Base-by-base conservation (phyloP, 2,113 vertebrate species). In the Misgurnus anguillicaudatus region DNA sequence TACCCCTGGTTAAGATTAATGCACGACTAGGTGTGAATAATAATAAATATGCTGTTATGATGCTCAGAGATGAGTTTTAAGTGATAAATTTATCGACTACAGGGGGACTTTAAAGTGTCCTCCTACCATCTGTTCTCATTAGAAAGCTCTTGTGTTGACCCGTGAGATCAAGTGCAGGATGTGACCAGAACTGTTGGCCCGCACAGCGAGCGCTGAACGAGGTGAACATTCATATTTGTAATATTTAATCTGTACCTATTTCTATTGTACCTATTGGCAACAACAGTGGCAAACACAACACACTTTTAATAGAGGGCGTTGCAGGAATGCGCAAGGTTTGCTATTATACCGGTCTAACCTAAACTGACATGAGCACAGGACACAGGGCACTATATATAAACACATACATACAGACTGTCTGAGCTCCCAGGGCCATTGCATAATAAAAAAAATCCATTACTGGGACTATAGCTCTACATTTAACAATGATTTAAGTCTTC, bases 111-210 rank as follows among this genome's bases (percentile, higher is more conserved):
- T 82, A 36, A 80, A 78, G 51, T 81, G 78, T 69, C 67, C 55
- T 75, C 66, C 62, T 70, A 68, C 82, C 84, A 84, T 86, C 84
- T 85, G 86, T 65, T 85, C 72, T 19, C 63, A 66, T 87, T 80
- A 86, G 76, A 85, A 81, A 81, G 48, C 64, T 73, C 67, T 64
- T 36, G 38, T 66, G 65, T 41, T 83, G 82, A 84, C 86, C 80
- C 83, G 77, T 57, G 73, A 45, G 39, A 38, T 3, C 69, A 75
- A 80, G 82, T 55, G 72, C 62, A 51, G 39, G 51, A 79, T 45
- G 19, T 47, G 51, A 72, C 39, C 48, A 5, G 60, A 55, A 48
- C n/a, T 42, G 57, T 19, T 47, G 7, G n/a, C 31, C 60, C 5
- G 21, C 73, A 75, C 61, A 38, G 24, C 16, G 45, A 39, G 73